Conservation (phyloP, 2,888 invertebrate species). For the Erannis defoliaria region DNA sequence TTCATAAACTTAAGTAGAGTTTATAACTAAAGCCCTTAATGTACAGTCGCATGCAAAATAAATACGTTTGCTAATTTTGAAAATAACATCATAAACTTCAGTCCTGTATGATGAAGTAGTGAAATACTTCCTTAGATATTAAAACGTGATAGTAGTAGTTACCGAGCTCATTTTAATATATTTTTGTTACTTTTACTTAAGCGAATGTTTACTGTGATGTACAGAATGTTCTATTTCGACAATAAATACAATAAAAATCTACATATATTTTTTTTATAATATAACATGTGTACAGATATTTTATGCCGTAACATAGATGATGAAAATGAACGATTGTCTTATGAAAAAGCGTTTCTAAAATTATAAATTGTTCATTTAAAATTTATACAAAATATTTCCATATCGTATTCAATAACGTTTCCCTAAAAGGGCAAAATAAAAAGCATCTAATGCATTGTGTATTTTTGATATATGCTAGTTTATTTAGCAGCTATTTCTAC, state of each 20-base stretch:
- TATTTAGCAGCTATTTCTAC: slow-evolving; percentile 31
- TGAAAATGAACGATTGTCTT: background rate
- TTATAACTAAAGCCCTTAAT: too few species aligned
- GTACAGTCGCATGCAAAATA: too few species aligned
- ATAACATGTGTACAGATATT: background rate
- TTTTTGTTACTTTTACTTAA: slow-evolving; percentile 17
- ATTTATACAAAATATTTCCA: background rate
- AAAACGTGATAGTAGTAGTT: slow-evolving; percentile 34
- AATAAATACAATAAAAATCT: slow-evolving; percentile 1
- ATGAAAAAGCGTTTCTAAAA: background rate
- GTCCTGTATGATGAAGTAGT: background rate
- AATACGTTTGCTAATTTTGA: too few species aligned
- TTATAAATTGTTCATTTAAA: background rate
- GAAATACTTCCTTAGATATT: slow-evolving; percentile 18
- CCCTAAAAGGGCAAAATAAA: slow-evolving; percentile 31
- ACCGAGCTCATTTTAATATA: slow-evolving; percentile 30
- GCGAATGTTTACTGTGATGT: slow-evolving; percentile 12
- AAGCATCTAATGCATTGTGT: slow-evolving; percentile 44
- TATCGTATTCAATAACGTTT: background rate
- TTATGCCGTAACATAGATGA: background rate
- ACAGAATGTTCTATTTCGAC: slow-evolving; percentile 21
- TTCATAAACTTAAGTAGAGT: too few species aligned
- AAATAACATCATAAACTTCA: background rate
- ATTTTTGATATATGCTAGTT: slow-evolving; percentile 42
- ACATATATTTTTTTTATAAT: too few species aligned